A percentile compares a stretch with the other conserved stretches of the same genome.
Conservation (phyloP, 2,888 invertebrate genomes). For the Entomobrya proxima region DNA sequence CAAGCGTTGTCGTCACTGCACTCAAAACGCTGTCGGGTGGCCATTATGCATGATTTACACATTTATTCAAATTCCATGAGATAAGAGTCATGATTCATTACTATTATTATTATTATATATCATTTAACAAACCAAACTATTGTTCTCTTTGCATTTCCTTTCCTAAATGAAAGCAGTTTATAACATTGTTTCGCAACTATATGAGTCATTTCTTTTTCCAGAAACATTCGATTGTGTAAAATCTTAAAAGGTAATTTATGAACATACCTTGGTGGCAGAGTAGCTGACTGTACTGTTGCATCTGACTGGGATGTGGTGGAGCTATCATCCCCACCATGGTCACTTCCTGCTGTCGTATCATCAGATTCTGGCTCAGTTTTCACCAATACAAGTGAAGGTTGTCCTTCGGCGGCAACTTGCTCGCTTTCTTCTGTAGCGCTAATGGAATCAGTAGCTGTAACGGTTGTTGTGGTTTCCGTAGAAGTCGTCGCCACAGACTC, state of each 20-base stretch:
- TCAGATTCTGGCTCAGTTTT: constrained; percentile 70
- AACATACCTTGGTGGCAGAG: constrained; percentile 74
- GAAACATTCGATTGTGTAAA: not conserved
- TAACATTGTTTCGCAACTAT: no score
- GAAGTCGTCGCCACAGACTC: constrained; percentile 33
- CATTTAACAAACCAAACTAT: no score
- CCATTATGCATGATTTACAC: no score
- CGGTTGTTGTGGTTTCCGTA: not conserved
- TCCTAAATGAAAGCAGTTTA: no score
- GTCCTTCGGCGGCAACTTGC: constrained; percentile 21
- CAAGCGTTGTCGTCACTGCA: no score
- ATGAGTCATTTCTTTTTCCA: no score
- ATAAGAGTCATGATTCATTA: no score
- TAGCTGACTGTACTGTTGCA: constrained; percentile 69
- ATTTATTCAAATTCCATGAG: no score
- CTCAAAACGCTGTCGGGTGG: no score
- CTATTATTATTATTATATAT: no score
- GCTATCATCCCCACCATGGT: constrained; percentile 48
- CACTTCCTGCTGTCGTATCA: constrained; percentile 51
- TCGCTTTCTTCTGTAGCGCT: not conserved
- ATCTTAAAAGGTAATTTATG: not conserved
- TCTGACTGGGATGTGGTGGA: constrained; percentile 59
- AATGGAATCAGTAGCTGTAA: not conserved
- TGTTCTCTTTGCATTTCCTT: no score
- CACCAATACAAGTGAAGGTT: constrained; percentile 56